Base-by-base conservation (phyloP, 2,113 vertebrate genomes). In the Gallinago undulata region DNA sequence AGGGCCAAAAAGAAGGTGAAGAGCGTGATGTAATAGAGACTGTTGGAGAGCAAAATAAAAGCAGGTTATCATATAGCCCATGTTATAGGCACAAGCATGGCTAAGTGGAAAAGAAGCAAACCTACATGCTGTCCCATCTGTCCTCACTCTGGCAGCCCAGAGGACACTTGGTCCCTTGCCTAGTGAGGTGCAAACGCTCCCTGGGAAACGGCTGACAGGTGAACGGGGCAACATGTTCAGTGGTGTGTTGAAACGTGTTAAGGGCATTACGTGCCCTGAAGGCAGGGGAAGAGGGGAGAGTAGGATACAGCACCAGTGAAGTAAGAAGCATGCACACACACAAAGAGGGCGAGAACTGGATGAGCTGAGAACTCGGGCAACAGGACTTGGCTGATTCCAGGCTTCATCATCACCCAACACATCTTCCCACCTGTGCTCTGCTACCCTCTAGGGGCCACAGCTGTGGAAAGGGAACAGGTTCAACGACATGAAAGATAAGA, bases 21-120 rank as follows among this genome's bases (percentile, higher is more conserved):
- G 33, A 99, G 98, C 0, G 99, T 99, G 98, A 99, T 98, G 96
- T 99, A 98, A 96, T 99, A 99, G n/a, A 99, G 98, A 94, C 99
- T 99, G 97, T 51, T 39, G 68, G 60, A 85, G 69, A 93, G 31
- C 62, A 96, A 76, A 97, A 97, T 60, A 94, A 67, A 39, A 81
- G 15, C 18, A 53, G 10, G 47, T 97, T 88, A 95, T 41, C 24
- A 8, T 39, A 68, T 35, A 50, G 39, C 11, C 50, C 14, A 53
- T 10, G 60, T 21, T 28, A 19, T 2, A 3, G 47, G 13, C n/a
- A 74, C 1, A 2, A 66, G 55, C 37, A 37, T 10, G 27, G 37
- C 31, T 69, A 27, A 83, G 7, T 14, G 16, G 30, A 55, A 86
- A 35, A 84, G 50, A 60, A 22, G 10, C 24, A 59, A 86, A 62